Base-by-base conservation (phyloP, 1,140 invertebrate genomes). In the Cecropterus lyciades region DNA sequence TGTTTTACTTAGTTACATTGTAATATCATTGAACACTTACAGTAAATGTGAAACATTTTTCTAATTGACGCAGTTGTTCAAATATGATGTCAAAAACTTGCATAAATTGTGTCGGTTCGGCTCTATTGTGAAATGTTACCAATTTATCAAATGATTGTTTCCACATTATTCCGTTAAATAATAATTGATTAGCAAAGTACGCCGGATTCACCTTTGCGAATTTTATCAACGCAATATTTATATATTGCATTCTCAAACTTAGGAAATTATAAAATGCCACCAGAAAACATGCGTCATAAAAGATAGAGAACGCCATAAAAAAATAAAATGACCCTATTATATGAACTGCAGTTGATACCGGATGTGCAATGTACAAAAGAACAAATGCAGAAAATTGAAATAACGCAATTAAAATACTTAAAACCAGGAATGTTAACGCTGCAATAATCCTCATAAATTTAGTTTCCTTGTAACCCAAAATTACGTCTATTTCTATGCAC, bases 201-300 rank as follows among this genome's bases (percentile, higher is more conserved):
- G 71, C 62, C 6, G 60, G 46, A 10, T 82, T 73, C 11, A 83
- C 53, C 1, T 79, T 71, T 9, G 72, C 70, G 11, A 64, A 46
- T 70, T 89, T 89, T 17, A 84, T 75, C 43, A 89, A 45, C n/a
- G 82, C 76, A 0, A 82, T 55, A 55, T 87, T 89, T 7, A 89
- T 16, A 17, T 81, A 85, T 20, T 72, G 70, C 0, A 77, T 66
- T 63, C 84, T 73, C 27, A 82, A 43, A 3, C 66, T 63, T n/a
- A 84, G 3, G 9, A 56, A 56, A 1, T 15, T 56, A 43, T n/a
- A 68, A 33, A 73, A 72, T 20, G 53, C 57, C 5, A 83, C 16
- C 8, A 73, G 66, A 16, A 76, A 67, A 7, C 55, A 67, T 15
- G 68, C 64, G 24, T 84, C 82, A 14, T 77, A 71, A 60, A 77